Percentiles rank a stretch among this genome's conserved stretches.
Conservation (phyloP, 2,888 invertebrate genomes). For the Yponomeuta plumbellus region DNA sequence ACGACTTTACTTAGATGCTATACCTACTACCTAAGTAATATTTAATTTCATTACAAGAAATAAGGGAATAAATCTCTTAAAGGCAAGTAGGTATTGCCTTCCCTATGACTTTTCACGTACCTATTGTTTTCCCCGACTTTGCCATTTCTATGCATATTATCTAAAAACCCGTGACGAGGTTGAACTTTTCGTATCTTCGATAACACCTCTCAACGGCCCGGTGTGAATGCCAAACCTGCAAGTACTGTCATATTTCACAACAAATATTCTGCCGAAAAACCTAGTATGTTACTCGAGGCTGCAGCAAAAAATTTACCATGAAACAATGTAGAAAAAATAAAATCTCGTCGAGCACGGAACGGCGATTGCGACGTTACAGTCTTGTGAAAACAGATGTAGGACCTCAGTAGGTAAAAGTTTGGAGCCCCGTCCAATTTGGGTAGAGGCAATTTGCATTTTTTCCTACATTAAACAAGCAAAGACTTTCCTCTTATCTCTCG, state of each 20-base stretch:
- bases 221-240: constrained; percentile 46
- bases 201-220: constrained; percentile 39
- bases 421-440: constrained; percentile 57
- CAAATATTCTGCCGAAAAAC: constrained; percentile 25
- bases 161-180: constrained; percentile 52
- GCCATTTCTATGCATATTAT: constrained; percentile 47
- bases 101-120: not conserved
- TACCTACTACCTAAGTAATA: too few relatives aligned
- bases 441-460: constrained; percentile 60
- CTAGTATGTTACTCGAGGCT: constrained; percentile 21
- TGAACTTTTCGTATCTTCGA: constrained; percentile 36
- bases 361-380: constrained; percentile 23
- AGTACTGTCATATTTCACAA: constrained; percentile 50
- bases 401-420: constrained; percentile 53
- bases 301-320: constrained; percentile 29
- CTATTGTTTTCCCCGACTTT: constrained; percentile 28
- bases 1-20: too few relatives aligned
- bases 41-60: too few relatives aligned
- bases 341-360: constrained; percentile 16
- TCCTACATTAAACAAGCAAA: constrained; percentile 43
- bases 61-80: too few relatives aligned
- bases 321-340: constrained; percentile 22
- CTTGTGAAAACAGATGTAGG: constrained; percentile 31
- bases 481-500: constrained; percentile 24
- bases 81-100: too few relatives aligned